These are phyloP conservation scores for Callipepla californica DNA, from an alignment of 2,113 vertebrate genomes.

Conservation along the genomic window DNA sequence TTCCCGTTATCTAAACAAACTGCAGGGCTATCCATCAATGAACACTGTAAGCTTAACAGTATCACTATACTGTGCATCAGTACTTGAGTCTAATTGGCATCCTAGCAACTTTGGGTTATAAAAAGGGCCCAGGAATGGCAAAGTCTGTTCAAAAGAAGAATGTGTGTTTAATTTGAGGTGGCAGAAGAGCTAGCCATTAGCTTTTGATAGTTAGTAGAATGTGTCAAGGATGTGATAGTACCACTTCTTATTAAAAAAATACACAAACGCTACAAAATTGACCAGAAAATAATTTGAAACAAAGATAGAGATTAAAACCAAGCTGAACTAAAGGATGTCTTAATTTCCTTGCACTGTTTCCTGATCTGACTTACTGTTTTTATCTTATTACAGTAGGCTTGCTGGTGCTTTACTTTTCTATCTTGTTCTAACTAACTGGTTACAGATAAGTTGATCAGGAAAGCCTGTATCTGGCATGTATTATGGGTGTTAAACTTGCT, in stretches of 20 bases:
- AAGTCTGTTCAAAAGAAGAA: background rate
- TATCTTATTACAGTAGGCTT: background rate
- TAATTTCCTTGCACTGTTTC: background rate
- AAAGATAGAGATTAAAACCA: background rate
- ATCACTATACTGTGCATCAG: no score
- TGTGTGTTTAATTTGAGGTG: background rate
- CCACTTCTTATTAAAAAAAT: background rate
- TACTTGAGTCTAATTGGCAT: constrained; percentile 17
- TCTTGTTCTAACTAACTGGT: background rate
- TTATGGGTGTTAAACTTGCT: background rate
- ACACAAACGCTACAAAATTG: background rate
- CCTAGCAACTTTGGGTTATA: background rate
- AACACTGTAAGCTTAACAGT: no score
- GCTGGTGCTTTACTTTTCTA: background rate
- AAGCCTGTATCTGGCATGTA: background rate
- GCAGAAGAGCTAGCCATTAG: background rate
- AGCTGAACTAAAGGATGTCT: background rate
- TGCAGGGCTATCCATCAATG: no score
- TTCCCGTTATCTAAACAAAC: no score
- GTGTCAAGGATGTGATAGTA: background rate
- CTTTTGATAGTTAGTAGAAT: background rate
- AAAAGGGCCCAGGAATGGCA: background rate
- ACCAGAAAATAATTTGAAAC: background rate
- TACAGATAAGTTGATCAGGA: background rate
- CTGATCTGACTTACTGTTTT: background rate